Evolutionary conservation across 64 coral and sea anemone species (phyloP).

Genomic region (Trachythela sp.): DNA sequence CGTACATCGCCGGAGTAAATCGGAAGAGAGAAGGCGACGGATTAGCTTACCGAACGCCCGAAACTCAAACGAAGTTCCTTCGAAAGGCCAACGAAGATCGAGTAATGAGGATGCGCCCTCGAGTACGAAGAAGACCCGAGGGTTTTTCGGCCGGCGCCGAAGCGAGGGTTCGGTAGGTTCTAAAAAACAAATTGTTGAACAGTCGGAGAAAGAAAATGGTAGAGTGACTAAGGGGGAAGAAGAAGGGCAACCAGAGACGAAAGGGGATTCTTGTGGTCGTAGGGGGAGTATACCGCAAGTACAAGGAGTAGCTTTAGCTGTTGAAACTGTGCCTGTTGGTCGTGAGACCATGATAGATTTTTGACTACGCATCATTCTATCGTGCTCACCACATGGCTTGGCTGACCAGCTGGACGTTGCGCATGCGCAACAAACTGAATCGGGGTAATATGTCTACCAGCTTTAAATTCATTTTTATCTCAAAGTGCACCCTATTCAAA

Average conservation of each 20-base stretch:
- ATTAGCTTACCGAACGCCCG: neutral
- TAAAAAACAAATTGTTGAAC: neutral
- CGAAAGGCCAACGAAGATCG: neutral
- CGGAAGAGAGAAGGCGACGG: neutral
- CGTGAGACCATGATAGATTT: constrained; percentile 23
- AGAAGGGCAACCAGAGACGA: neutral
- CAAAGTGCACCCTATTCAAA: too few species aligned
- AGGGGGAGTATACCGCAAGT: neutral
- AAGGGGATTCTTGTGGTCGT: neutral
- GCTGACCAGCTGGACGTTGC: too few species aligned
- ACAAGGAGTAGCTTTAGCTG: neutral
- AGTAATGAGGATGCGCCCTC: neutral
- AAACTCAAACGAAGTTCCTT: neutral
- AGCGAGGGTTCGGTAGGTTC: neutral
- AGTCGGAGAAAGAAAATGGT: neutral
- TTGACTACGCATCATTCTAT: neutral
- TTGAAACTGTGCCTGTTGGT: neutral
- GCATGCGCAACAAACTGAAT: too few species aligned
- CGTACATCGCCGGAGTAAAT: neutral
- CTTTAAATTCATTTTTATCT: too few species aligned
- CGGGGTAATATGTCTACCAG: too few species aligned
- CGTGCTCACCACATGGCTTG: too few species aligned
- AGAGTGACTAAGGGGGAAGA: neutral
- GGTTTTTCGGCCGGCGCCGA: neutral
- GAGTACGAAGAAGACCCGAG: neutral